A percentile compares a stretch with the other conserved stretches of the same genome.
These are phyloP conservation scores for Hydrozoanthus tunicans DNA, from an alignment of 64 coral and sea anemone species.

Conservation along the genomic window DNA sequence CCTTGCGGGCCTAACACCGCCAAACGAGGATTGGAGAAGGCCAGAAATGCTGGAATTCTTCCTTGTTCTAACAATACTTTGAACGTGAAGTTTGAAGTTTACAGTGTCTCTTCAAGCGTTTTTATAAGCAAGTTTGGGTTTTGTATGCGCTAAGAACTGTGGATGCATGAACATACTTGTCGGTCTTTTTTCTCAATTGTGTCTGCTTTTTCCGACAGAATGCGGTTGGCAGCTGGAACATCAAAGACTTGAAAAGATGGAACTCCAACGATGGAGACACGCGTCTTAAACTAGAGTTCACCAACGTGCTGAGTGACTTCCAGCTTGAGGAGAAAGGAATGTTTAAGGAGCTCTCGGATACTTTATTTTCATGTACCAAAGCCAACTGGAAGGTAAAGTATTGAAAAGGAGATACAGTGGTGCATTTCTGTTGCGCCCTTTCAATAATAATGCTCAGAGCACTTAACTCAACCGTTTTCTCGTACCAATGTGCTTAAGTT, in stretches of 20 bases:
- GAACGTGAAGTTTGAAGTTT: too few relatives aligned
- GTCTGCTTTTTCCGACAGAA: slow-evolving; percentile 21
- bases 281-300: slow-evolving; percentile 64
- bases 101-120: too few relatives aligned
- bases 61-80: too few relatives aligned
- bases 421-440: background rate
- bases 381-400: slow-evolving; percentile 22
- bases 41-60: too few relatives aligned
- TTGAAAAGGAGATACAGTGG: background rate
- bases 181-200: too few relatives aligned
- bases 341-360: slow-evolving; percentile 10
- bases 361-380: background rate
- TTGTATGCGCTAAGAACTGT: too few relatives aligned
- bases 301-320: slow-evolving; percentile 62
- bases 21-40: too few relatives aligned
- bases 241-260: slow-evolving; percentile 90
- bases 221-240: slow-evolving; percentile 73
- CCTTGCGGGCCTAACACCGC: too few relatives aligned
- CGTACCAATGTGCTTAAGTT: too few relatives aligned
- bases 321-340: slow-evolving; percentile 80
- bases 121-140: too few relatives aligned
- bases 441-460: background rate
- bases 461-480: too few relatives aligned
- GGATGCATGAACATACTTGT: too few relatives aligned
- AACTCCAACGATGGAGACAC: slow-evolving; percentile 54